Percentiles rank a stretch among this genome's conserved stretches.
Conservation (phyloP, 2,888 invertebrate species). For the Aphrophora alni region DNA sequence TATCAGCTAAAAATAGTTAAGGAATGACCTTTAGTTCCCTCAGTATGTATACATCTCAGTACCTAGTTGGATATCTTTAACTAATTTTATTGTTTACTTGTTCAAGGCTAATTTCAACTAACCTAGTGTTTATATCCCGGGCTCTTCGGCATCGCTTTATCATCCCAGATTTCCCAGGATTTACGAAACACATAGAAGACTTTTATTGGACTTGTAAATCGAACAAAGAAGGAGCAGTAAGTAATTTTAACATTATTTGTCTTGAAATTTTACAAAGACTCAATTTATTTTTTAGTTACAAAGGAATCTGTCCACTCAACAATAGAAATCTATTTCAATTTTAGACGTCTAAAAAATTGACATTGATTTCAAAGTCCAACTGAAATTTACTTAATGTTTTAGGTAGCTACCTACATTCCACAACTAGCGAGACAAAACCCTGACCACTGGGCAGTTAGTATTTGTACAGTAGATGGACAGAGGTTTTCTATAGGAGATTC, state of each 20-base stretch:
- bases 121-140: constrained; percentile 88
- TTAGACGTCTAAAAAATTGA: no score
- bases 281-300: background rate
- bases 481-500: constrained; percentile 61
- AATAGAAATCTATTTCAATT: no score
- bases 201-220: constrained; percentile 91
- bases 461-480: constrained; percentile 66
- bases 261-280: background rate
- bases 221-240: constrained; percentile 79
- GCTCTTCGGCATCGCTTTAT: constrained; percentile 94
- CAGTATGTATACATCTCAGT: no score
- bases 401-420: constrained; percentile 64
- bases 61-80: no score
- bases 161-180: constrained; percentile 91
- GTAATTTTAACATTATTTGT: no score
- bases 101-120: constrained; percentile 77
- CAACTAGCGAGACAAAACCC: constrained; percentile 62
- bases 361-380: no score
- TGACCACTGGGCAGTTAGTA: constrained; percentile 63
- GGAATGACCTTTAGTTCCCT: no score
- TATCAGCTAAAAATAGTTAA: no score
- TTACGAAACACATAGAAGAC: constrained; percentile 90
- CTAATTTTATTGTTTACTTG: no score
- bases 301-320: no score
- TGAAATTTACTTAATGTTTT: no score